These are phyloP conservation scores for Dryoscopus gambensis DNA, from an alignment of 2,113 vertebrate genomes.

Conservation along the genomic window DNA sequence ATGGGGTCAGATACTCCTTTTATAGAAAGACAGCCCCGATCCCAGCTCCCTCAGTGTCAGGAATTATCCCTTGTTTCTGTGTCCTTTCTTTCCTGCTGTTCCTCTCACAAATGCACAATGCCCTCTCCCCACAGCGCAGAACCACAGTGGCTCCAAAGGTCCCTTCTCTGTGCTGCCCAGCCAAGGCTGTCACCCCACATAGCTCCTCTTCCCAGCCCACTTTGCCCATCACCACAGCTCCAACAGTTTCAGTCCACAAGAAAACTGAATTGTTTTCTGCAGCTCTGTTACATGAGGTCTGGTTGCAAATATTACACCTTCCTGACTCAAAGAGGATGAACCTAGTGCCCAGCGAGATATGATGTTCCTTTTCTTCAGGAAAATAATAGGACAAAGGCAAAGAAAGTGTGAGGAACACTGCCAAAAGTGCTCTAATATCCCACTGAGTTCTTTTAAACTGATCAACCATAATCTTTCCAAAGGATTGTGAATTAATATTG, in stretches of 20 bases:
- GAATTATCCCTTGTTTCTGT: background rate
- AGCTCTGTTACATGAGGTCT: background rate
- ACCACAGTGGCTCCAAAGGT: background rate
- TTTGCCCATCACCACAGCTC: rapidly evolving
- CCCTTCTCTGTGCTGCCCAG: background rate
- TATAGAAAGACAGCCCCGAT: background rate
- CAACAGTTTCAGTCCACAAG: background rate
- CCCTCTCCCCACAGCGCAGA: background rate
- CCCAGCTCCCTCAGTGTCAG: background rate
- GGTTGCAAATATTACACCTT: background rate
- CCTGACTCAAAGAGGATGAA: background rate
- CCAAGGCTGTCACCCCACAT: background rate
- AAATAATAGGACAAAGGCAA: background rate
- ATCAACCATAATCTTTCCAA: background rate
- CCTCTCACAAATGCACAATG: background rate
- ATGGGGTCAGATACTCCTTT: background rate
- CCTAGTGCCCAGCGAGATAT: background rate
- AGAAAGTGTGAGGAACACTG: background rate
- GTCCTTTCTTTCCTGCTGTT: background rate
- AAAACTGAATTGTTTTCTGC: background rate
- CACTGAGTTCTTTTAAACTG: background rate
- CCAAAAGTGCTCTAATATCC: background rate
- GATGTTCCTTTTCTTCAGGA: background rate
- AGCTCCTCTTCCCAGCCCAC: background rate
- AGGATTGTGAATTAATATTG: background rate